Conservation (phyloP, 2,113 vertebrate genomes). For the Thymallus thymallus region DNA sequence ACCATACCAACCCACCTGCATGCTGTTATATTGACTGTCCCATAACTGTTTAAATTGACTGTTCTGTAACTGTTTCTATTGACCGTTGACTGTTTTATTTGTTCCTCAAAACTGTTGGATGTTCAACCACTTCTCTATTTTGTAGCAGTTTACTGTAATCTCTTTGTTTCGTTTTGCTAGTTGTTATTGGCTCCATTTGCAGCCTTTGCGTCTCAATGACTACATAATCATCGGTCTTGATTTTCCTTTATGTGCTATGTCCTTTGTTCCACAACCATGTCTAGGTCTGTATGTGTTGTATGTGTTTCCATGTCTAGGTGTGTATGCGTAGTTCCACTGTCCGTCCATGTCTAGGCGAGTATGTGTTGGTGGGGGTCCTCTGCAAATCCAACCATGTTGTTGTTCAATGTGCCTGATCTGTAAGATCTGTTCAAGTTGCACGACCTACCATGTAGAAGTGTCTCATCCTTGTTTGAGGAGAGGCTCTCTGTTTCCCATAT, state of each 20-base stretch:
- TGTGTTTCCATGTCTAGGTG: too few relatives aligned
- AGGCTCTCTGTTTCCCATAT: not conserved
- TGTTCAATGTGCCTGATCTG: not conserved
- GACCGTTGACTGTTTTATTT: not conserved
- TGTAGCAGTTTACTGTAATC: not conserved
- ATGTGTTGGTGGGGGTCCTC: not conserved
- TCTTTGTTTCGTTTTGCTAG: not conserved
- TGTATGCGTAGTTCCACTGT: too few relatives aligned
- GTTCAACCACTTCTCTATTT: conserved; percentile 17
- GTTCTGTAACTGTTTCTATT: not conserved
- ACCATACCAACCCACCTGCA: conserved; percentile 5
- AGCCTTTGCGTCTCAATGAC: conserved; percentile 7
- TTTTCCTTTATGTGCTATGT: not conserved
- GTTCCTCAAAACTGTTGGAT: conserved; percentile 1
- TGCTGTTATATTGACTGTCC: conserved; percentile 21
- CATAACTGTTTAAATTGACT: not conserved
- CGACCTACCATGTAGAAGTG: not conserved
- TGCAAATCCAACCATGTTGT: not conserved
- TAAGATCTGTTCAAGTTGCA: not conserved
- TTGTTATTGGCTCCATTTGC: not conserved
- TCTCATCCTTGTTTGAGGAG: conserved; percentile 6
- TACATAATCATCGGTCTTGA: not conserved
- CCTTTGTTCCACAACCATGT: not conserved
- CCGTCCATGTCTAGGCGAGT: too few relatives aligned
- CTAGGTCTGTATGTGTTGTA: too few relatives aligned